phyloP scores from a whole-genome alignment of 1,140 invertebrate species.

The Drosophila pseudoobscura region DNA sequence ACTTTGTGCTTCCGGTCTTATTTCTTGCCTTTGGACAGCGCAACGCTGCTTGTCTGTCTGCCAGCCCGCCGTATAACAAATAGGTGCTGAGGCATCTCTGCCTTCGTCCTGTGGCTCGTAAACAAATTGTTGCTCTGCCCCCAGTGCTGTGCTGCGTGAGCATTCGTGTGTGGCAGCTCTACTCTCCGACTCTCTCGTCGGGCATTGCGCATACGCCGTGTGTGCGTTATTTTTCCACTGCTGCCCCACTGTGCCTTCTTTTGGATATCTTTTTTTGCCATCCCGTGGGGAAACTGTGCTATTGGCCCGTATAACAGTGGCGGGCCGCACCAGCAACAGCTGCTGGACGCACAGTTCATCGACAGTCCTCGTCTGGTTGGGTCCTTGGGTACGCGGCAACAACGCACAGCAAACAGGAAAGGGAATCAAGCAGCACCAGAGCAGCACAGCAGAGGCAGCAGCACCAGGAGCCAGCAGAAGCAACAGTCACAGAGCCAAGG shows the following conservation, averaged over 20 bases:
- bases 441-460: conserved; percentile 31
- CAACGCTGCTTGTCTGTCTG: conserved; percentile 17
- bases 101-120: conserved; percentile 51
- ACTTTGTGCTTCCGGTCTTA: conserved; percentile 75
- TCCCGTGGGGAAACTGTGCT: conserved; percentile 40
- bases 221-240: conserved; percentile 38
- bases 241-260: conserved; percentile 57
- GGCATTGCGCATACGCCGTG: conserved; percentile 73
- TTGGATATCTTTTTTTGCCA: not conserved
- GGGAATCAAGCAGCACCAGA: conserved; percentile 21
- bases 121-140: conserved; percentile 67
- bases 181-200: conserved; percentile 10
- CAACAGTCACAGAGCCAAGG: conserved; percentile 15
- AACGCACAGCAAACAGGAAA: conserved; percentile 36
- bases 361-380: conserved; percentile 70
- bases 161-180: conserved; percentile 9
- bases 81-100: conserved; percentile 24
- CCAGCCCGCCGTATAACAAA: conserved; percentile 42
- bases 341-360: conserved; percentile 74
- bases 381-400: conserved; percentile 57
- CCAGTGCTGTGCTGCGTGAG: conserved; percentile 43
- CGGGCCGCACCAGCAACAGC: conserved; percentile 48
- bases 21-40: conserved; percentile 52
- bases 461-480: conserved; percentile 15
- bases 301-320: conserved; percentile 62